phyloP scores from a whole-genome alignment of 2,888 invertebrate species.

The Psococerastis gibbosa region DNA sequence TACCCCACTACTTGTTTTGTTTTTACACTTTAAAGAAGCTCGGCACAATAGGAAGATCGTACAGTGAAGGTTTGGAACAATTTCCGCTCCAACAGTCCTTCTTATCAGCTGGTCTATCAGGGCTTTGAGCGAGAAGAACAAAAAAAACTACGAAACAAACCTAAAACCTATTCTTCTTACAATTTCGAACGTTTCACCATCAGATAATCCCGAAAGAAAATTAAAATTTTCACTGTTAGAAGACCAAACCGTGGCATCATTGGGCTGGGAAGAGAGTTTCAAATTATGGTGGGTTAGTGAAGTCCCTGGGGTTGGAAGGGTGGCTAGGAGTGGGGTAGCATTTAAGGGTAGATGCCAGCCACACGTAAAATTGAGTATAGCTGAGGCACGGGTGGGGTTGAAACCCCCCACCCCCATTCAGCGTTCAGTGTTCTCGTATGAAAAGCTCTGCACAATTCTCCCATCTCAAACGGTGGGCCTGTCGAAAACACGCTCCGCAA shows the following conservation, averaged over 20 bases:
- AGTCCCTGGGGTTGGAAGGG: background rate
- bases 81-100: background rate
- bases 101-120: background rate
- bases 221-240: background rate
- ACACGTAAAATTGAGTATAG: constrained; percentile 9
- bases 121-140: background rate
- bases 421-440: too few relatives aligned
- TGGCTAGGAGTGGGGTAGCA: background rate
- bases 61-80: background rate
- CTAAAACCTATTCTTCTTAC: background rate
- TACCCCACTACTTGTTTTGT: too few relatives aligned
- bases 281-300: background rate
- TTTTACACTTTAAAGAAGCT: too few relatives aligned
- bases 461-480: too few relatives aligned
- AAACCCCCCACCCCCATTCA: background rate
- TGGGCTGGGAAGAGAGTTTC: background rate
- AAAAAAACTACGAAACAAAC: background rate
- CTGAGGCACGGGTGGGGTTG: background rate
- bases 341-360: constrained; percentile 9
- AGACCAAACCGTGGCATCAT: background rate
- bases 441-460: too few relatives aligned
- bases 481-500: too few relatives aligned
- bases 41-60: background rate
- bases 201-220: background rate
- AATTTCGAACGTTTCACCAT: background rate